Base-by-base conservation (phyloP, 1,140 invertebrate species). In the Drosophila oshimai region DNA sequence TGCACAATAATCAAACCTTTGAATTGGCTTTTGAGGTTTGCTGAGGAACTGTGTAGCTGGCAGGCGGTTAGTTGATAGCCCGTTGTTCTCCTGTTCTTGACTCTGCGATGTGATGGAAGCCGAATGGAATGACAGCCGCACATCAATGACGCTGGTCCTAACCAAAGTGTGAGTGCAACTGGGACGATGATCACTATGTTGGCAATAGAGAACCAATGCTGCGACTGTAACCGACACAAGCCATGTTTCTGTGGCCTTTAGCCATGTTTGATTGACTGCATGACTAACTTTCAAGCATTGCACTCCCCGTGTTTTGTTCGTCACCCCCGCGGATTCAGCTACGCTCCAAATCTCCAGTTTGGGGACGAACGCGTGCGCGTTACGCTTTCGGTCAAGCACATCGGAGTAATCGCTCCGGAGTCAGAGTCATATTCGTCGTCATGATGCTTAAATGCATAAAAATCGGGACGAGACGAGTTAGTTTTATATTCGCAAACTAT, bases 11-110 rank as follows among this genome's bases (percentile, higher is more conserved):
- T 84, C 80, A 62, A 47, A 65, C 70, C 78, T 62, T 74, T 74
- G 70, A 84, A 83, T 84, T 79, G 58, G 37, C 67, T 84, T 77
- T 67, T 78, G 70, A 75, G 74, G 80, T 75, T 84, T 72, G 73
- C 50, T 34, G 55, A 37, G 55, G 54, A 57, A 57, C 60, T 71
- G n/a, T n/a, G n/a, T 39, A 33, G 54, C 29, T 65, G 50, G 10
- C 22, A 55, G 64, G 39, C 26, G 28, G 49, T 45, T 46, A 28
- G 55, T 55, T 54, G 22, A 57, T 73, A 51, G 53, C 55, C 39
- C 36, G 22, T 28, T 36, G 39, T 9, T 29, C 36, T 22, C 5
- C 34, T 42, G 64, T 47, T 68, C 61, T 45, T 42, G 39, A 42
- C 50, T 61, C n/a, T n/a, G n/a, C n/a, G n/a, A n/a, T n/a, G 70